Conservation (phyloP, 2,113 vertebrate genomes). For the Psittacula cyanocephala region DNA sequence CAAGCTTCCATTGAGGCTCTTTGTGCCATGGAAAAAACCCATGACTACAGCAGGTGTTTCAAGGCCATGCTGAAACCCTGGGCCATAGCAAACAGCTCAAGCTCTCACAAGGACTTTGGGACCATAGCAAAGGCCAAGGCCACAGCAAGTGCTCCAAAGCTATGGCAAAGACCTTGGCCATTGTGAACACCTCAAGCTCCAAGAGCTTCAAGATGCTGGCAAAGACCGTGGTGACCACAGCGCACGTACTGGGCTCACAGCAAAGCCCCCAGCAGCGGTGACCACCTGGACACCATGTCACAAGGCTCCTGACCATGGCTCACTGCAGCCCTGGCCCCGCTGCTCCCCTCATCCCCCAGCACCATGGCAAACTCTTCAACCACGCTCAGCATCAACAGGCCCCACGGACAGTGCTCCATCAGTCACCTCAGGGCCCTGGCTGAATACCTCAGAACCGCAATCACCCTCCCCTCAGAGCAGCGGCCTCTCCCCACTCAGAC, state of each 20-base stretch:
- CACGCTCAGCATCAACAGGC: neutral
- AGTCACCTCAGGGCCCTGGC: neutral
- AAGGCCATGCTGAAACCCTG: neutral
- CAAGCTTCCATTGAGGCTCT: fast-evolving
- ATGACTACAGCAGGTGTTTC: neutral
- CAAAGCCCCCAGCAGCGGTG: neutral
- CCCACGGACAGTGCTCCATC: neutral
- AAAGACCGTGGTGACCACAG: neutral
- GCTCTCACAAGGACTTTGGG: neutral
- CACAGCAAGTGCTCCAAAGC: neutral
- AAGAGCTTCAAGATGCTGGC: neutral
- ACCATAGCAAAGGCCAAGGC: neutral
- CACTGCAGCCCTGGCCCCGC: neutral
- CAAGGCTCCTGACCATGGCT: fast-evolving
- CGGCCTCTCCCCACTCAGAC: neutral
- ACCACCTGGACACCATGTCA: neutral
- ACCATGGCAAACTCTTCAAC: neutral
- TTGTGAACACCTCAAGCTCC: neutral
- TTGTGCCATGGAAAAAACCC: neutral
- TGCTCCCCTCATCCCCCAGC: neutral
- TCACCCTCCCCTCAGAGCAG: neutral
- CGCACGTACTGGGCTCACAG: neutral
- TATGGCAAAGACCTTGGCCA: neutral
- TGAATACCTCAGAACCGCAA: neutral
- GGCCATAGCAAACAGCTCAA: neutral